Percentiles rank a stretch among this genome's conserved stretches.
These are phyloP conservation scores for Synergus itoensis DNA, from an alignment of 2,888 invertebrate genomes.

Conservation along the genomic window DNA sequence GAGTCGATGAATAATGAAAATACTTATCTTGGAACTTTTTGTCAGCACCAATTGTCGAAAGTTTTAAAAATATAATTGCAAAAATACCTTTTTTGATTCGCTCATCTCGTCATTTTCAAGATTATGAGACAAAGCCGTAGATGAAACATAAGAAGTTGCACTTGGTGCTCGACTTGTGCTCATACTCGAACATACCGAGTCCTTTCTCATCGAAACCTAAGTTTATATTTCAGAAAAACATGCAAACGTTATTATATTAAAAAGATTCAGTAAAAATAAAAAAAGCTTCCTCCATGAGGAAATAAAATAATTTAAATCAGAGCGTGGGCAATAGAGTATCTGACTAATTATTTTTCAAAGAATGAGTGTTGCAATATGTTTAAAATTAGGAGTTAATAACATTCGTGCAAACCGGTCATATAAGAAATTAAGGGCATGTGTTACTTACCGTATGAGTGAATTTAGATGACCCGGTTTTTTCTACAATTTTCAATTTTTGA, in stretches of 20 bases:
- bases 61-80: constrained; percentile 3
- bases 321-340: too few relatives aligned
- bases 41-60: not conserved
- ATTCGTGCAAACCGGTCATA: too few relatives aligned
- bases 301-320: too few relatives aligned
- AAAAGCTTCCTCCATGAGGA: too few relatives aligned
- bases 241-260: not conserved
- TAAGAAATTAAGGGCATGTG: too few relatives aligned
- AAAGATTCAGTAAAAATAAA: not conserved
- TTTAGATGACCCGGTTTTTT: too few relatives aligned
- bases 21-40: not conserved
- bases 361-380: too few relatives aligned
- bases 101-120: constrained; percentile 75
- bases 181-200: constrained; percentile 79
- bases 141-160: constrained; percentile 78
- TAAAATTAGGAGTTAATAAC: too few relatives aligned
- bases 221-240: constrained; percentile 43
- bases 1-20: not conserved
- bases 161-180: constrained; percentile 79
- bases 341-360: too few relatives aligned
- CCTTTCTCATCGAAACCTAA: constrained; percentile 73
- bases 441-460: too few relatives aligned
- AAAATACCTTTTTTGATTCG: constrained; percentile 70
- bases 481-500: too few relatives aligned
- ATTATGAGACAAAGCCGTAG: constrained; percentile 74